Base-by-base conservation (phyloP, 1,140 invertebrate genomes). In the Diorhabda sublineata region DNA sequence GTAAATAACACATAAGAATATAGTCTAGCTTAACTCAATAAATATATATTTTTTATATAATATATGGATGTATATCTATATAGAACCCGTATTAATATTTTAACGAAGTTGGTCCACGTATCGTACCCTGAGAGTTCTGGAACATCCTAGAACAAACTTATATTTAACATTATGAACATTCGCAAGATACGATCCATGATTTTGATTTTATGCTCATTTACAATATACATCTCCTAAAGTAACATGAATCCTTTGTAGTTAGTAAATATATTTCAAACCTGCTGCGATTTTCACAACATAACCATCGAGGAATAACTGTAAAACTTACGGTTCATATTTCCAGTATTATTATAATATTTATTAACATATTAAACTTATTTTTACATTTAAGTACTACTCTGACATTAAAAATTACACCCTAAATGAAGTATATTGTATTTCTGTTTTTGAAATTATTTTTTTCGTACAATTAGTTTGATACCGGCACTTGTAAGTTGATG, bases 201-300 rank as follows among this genome's bases (percentile, higher is more conserved):
- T 78, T 80, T 80, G 79, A 80, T 80, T 80, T 78, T 80, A 69
- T 76, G 79, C 79, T 80, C 79, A 78, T 80, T 80, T 78, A 74
- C 60, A 67, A 67, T 67, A 67, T 45, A 67, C 65, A 67, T 56
- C 65, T 11, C 45, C 57, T 47, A 59, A 42, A 44, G 58, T 61
- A 67, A 67, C 65, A 67, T 67, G 65, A 67, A 45, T 45, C 65
- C 65, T 60, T 61, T 67, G 65, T 64, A 44, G 61, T 7, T 42
- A 45, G 47, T 52, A 3, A 52, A 52, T 52, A 8, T 8, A 52
- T 26, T 26, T 52, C 47, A 52, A n/a, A 8, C 47, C 47, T 3
- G 47, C 47, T 52, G 47, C n/a, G 47, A 52, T 52, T 52, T 52
- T 52, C 47, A n/a, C 47, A 52, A 52, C n/a, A 52, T n/a, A 8